Evolutionary conservation across 2,797 vertebrate species (phyloP).

Genomic region (Xenentodon cancila): DNA sequence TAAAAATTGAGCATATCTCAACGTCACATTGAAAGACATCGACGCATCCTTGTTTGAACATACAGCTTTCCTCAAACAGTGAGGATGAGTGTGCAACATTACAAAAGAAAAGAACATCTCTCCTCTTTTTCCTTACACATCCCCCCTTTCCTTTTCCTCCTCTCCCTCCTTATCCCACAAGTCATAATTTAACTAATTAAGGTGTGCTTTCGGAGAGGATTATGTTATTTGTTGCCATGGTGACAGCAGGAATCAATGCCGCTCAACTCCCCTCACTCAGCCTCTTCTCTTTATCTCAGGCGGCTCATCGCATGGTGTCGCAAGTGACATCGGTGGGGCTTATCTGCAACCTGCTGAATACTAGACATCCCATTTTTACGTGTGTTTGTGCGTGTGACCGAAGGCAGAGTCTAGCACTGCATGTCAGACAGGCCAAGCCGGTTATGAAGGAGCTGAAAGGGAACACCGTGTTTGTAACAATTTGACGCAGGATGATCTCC

Average conservation of each 20-base stretch:
- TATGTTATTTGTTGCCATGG: conserved; percentile 85
- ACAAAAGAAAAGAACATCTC: conserved; percentile 21
- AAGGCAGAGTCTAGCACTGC: conserved; percentile 39
- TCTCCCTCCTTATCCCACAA: conserved; percentile 60
- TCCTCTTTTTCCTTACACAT: conserved; percentile 33
- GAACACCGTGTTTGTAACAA: conserved; percentile 67
- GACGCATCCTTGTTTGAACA: conserved; percentile 63
- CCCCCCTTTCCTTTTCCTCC: conserved; percentile 6
- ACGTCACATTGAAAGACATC: conserved; percentile 44
- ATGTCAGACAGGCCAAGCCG: conserved; percentile 49
- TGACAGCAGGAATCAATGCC: conserved; percentile 78
- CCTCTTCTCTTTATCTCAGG: conserved; percentile 42
- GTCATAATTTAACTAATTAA: conserved; percentile 86
- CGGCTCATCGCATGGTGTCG: conserved; percentile 71
- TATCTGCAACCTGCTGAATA: conserved; percentile 81
- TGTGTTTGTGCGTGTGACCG: conserved; percentile 18
- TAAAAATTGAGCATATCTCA: conserved; percentile 51
- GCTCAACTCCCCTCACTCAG: conserved; percentile 60
- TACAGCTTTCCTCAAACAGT: conserved; percentile 41
- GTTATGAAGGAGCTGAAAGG: conserved; percentile 61
- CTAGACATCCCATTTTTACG: conserved; percentile 25
- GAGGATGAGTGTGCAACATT: conserved; percentile 42
- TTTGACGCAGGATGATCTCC: conserved; percentile 74
- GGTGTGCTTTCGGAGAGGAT: conserved; percentile 83
- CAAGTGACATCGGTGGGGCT: conserved; percentile 76